phyloP scores from a whole-genome alignment of 37 sponge, comb jelly and placozoan genomes.

The Ephydatia muelleri region DNA sequence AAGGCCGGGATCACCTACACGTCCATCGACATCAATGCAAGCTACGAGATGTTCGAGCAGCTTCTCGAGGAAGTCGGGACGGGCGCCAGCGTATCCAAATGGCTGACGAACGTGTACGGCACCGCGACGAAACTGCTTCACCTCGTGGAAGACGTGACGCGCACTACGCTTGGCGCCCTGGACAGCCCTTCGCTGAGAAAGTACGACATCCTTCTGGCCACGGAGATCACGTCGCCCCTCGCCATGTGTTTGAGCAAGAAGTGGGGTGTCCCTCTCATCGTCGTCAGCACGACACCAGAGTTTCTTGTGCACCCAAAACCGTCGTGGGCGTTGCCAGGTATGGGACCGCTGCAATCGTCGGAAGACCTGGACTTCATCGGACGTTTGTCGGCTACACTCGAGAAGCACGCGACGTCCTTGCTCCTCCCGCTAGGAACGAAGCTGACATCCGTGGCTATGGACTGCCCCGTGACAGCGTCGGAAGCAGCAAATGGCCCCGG shows the following conservation, averaged over 20 bases:
- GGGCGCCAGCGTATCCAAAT: background rate
- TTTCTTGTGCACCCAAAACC: background rate
- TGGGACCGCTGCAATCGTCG: background rate
- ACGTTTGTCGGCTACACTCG: background rate
- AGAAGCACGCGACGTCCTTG: background rate
- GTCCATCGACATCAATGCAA: background rate
- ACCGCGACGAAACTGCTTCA: background rate
- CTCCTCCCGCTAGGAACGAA: background rate
- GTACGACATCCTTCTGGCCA: background rate
- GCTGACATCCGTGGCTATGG: background rate
- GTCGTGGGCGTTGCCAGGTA: constrained; percentile 1
- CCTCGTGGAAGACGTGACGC: background rate
- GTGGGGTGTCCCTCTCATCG: background rate
- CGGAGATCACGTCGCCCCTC: background rate
- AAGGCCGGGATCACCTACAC: background rate
- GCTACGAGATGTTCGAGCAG: background rate
- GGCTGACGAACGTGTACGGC: background rate
- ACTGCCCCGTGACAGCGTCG: background rate
- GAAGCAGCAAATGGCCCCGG: background rate
- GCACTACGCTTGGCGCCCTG: background rate
- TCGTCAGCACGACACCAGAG: background rate
- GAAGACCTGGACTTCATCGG: background rate
- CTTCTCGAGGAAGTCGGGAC: background rate
- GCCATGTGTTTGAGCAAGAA: constrained; percentile 3
- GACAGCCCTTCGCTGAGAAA: background rate